Evolutionary conservation across 2,113 vertebrate species (phyloP).

Genomic region (Sapajus apella): DNA sequence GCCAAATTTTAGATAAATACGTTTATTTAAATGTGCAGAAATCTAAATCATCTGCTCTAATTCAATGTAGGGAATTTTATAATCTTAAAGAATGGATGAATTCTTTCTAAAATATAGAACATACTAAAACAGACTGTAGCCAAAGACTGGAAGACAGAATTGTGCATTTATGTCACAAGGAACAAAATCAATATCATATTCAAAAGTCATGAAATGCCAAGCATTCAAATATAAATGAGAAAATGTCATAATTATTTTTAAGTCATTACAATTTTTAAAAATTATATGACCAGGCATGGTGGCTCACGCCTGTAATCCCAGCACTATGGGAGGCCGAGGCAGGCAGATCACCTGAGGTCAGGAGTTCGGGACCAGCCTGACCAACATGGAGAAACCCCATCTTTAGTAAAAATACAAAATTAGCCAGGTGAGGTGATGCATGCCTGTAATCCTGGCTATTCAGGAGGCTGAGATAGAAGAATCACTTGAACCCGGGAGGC

Average conservation of each 20-base stretch:
- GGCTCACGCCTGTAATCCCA: no score
- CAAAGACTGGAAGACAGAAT: not conserved
- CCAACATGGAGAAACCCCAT: no score
- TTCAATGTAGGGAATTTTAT: not conserved
- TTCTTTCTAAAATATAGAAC: not conserved
- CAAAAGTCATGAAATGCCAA: not conserved
- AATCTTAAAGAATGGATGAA: not conserved
- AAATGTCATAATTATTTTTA: not conserved
- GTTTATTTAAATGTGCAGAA: constrained; percentile 16
- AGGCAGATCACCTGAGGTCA: no score
- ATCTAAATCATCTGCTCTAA: not conserved
- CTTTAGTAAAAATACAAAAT: no score
- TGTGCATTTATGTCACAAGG: not conserved
- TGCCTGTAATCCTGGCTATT: no score
- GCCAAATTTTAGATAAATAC: not conserved
- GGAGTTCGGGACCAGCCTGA: no score
- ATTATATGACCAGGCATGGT: not conserved
- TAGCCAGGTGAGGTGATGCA: no score
- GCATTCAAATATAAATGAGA: not conserved
- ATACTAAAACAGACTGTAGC: not conserved
- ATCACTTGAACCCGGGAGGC: no score
- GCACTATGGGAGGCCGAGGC: no score
- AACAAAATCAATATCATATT: not conserved
- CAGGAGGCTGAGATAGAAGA: no score
- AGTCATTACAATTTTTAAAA: not conserved